Evolutionary conservation across 1,140 invertebrate genomes (phyloP), one percentile per base, ranked within the genome.

Genomic region (Euglossa dilemma): DNA sequence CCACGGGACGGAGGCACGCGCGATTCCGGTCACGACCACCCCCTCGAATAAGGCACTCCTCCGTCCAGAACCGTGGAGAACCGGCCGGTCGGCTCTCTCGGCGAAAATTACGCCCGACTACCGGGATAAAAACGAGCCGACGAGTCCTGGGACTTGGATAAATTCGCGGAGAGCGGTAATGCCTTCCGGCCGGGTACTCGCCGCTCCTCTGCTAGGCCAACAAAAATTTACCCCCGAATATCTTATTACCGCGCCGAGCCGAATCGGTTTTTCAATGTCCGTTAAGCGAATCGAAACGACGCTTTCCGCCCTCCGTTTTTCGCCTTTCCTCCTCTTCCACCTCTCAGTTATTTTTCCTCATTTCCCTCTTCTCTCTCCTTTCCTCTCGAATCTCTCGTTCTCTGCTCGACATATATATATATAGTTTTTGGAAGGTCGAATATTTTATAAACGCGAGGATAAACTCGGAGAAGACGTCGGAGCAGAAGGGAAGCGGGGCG

Each of bases 1-100:
- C 9, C 25, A 36, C 23, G 23, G 20, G 20, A 28, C 0, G 28
- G 20, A 36, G 71, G 3, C 28, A 6, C 54, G 2, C 8, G 57
- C 56, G 43, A 75, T 75, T 75, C 73, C 23, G 43, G 57, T 75
- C 73, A 75, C 73, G 73, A 61, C 43, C 23, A 25, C n/a, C 67
- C 56, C 2, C 16, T 47, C 23, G 72, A 74, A 74, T 74, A 74
- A 74, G 72, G 56, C 56, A 59, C 43, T 74, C 56, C 23, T 18
- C n/a, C n/a, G n/a, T n/a, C n/a, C n/a, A n/a, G n/a, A n/a, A n/a
- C n/a, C n/a, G n/a, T n/a, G n/a, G n/a, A n/a, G n/a, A n/a, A n/a
- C n/a, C n/a, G n/a, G n/a, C n/a, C n/a, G n/a, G n/a, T n/a, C 36
- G 1, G 52, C 56, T 54, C 28, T 54, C 50, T 14, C 50, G 50